Base-by-base conservation (phyloP, 2,113 vertebrate species). In the Parus major region DNA sequence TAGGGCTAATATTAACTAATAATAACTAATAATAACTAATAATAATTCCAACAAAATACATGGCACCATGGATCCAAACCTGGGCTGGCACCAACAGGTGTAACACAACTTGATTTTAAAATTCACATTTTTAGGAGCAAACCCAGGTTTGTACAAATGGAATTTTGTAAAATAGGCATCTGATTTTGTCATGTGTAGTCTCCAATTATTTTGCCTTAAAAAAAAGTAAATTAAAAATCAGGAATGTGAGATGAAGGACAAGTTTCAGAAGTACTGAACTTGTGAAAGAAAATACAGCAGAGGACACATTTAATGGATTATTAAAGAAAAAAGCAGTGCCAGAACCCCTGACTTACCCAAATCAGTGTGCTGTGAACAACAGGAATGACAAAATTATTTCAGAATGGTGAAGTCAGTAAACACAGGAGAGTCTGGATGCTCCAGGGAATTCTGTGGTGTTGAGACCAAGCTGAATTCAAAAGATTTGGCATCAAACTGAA, bases 201-300 rank as follows among this genome's bases (percentile, higher is more conserved):
- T 95, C 63, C 70, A 93, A 57, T 35, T 78, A 87, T 91, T 88
- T 79, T 85, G 35, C 73, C 82, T 87, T 42, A n/a, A 84, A 81
- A 91, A 57, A 35, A 25, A 36, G n/a, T n/a, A n/a, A 57, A 52
- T 42, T 42, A 46, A 61, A 35, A 8, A 41, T 15, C 8, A 36
- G 22, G 57, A 46, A 55, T 6, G 22, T 77, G 71, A 35, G 60
- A 80, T 71, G 72, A 59, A 69, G 82, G 76, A 46, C 59, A 72
- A 78, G 60, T 91, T 97, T 92, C 56, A 72, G 33, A 75, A 94
- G 93, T 55, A 39, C 50, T 89, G 82, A 94, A 86, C 73, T 57
- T 21, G 68, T 28, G 91, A 95, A 93, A 41, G 28, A 89, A 92
- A 89, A 63, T 12, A 18, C 2, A 76, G 47, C 53, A 94, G 87